Evolutionary conservation across 2,888 invertebrate genomes (phyloP).

Genomic region (Drosophila limbata): DNA sequence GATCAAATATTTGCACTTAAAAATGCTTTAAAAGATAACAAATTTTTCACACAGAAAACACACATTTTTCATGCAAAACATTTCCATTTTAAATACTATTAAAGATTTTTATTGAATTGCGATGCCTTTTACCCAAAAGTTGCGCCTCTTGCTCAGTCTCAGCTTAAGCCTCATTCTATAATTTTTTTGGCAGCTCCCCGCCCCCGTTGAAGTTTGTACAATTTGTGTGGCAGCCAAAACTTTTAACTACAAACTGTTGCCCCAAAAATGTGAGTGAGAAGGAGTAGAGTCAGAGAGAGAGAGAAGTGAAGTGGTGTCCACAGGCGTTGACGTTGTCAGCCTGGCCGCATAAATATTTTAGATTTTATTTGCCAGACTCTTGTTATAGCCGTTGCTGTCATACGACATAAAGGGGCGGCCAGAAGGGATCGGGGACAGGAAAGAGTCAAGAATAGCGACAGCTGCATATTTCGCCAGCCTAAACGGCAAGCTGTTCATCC

Average conservation of each 20-base stretch:
- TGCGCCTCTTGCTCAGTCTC: neutral
- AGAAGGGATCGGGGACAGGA: neutral
- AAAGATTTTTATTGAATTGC: slow-evolving; percentile 65
- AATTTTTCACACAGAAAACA: slow-evolving; percentile 10
- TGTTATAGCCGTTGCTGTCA: slow-evolving; percentile 33
- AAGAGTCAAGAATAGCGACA: slow-evolving; percentile 23
- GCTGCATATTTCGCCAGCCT: slow-evolving; percentile 74
- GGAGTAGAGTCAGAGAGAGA: neutral
- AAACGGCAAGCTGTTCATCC: slow-evolving; percentile 74
- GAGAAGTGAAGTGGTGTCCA: neutral
- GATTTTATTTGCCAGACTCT: slow-evolving; percentile 57
- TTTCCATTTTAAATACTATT: slow-evolving; percentile 58
- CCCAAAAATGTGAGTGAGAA: neutral
- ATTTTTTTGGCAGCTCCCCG: neutral
- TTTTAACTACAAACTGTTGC: slow-evolving; percentile 64
- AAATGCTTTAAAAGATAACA: slow-evolving; percentile 5
- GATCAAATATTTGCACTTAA: slow-evolving; percentile 18
- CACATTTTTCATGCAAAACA: slow-evolving; percentile 26
- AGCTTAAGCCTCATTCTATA: neutral
- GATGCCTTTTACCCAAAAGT: slow-evolving; percentile 31
- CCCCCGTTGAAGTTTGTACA: neutral
- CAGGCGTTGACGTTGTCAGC: slow-evolving; percentile 53
- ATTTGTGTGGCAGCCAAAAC: slow-evolving; percentile 43
- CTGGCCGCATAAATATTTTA: slow-evolving; percentile 78
- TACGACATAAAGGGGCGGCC: neutral